Evolutionary conservation across 2,888 invertebrate genomes (phyloP).

Genomic region (Lasioglossum morio): DNA sequence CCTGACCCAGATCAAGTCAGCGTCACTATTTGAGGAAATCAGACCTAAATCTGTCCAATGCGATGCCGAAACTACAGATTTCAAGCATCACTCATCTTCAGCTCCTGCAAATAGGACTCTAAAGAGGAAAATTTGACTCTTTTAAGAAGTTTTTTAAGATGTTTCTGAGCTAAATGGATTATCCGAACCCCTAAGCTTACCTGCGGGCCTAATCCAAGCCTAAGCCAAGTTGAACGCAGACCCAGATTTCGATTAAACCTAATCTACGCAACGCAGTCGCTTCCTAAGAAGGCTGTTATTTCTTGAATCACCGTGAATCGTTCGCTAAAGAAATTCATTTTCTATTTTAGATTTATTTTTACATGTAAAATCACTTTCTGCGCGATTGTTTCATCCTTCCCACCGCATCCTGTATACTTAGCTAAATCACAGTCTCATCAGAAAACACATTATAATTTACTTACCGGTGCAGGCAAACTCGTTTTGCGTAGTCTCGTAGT

Average conservation of each 20-base stretch:
- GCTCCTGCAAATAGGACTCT: not conserved
- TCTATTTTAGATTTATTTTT: not conserved
- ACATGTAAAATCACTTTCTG: not conserved
- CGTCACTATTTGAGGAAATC: not conserved
- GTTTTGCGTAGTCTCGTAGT: not conserved
- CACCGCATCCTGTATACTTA: slow-evolving; percentile 1
- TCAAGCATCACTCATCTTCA: not conserved
- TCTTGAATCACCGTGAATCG: not conserved
- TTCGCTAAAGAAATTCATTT: not conserved
- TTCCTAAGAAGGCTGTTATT: not conserved
- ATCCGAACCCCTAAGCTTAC: not conserved
- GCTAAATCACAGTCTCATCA: not conserved
- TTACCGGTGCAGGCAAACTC: slow-evolving; percentile 3
- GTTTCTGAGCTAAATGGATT: not conserved
- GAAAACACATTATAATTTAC: slow-evolving; percentile 2
- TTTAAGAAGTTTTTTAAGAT: not conserved
- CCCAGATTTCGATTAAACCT: not conserved
- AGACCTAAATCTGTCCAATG: not conserved
- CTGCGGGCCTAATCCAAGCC: not conserved
- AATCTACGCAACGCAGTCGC: not conserved
- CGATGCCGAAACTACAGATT: not conserved
- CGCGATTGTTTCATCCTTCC: not conserved
- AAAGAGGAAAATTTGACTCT: not conserved
- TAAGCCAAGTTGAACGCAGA: not conserved
- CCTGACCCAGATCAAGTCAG: not conserved